These are phyloP conservation scores for Eira barbara DNA, from an alignment of 2,113 vertebrate species.

Conservation along the genomic window DNA sequence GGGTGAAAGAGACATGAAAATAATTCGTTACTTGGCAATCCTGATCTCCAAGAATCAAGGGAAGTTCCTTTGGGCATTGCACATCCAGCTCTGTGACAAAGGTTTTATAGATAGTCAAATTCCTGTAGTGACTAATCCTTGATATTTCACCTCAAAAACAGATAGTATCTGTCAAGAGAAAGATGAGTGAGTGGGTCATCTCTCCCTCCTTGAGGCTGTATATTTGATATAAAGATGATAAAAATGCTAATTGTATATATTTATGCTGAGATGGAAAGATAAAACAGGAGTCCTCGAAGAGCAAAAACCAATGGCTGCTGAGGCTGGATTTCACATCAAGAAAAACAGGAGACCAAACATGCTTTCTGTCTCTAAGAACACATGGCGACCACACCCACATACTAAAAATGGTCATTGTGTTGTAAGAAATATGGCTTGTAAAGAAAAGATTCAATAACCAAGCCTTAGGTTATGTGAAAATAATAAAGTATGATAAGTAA, in stretches of 20 bases:
- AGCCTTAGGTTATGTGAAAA: background rate
- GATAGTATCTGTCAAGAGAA: background rate
- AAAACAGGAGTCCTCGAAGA: background rate
- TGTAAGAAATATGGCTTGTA: background rate
- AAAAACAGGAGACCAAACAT: background rate
- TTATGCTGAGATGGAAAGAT: background rate
- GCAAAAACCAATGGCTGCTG: background rate
- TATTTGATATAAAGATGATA: background rate
- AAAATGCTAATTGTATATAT: background rate
- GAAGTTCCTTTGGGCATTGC: background rate
- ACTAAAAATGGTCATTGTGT: background rate
- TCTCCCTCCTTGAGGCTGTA: background rate
- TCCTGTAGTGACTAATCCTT: background rate
- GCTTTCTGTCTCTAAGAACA: background rate
- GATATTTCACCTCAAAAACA: background rate
- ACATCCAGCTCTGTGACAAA: background rate
- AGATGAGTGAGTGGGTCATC: background rate
- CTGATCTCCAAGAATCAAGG: background rate
- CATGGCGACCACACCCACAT: background rate
- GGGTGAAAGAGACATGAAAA: background rate
- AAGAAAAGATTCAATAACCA: background rate
- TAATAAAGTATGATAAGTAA: constrained; percentile 23
- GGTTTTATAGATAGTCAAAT: background rate
- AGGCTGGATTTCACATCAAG: background rate
- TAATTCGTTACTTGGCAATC: background rate